Conservation (phyloP, 2,113 vertebrate genomes). For the Ailurus styani region DNA sequence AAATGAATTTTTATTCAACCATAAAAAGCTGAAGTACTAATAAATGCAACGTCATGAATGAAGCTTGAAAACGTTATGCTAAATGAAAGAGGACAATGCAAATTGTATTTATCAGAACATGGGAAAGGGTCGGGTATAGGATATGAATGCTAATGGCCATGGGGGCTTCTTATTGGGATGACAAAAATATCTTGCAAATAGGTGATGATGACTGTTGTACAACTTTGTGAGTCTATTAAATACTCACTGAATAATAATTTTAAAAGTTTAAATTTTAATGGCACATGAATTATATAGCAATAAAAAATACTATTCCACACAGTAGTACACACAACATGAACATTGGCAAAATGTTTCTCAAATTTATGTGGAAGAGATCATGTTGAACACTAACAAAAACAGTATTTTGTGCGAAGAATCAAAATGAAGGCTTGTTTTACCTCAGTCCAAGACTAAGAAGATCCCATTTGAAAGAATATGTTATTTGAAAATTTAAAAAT, state of each 20-base stretch:
- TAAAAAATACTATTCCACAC: neutral
- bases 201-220: neutral
- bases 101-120: neutral
- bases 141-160: neutral
- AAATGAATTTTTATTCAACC: neutral
- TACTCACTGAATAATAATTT: neutral
- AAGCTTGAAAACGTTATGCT: neutral
- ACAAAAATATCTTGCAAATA: neutral
- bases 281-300: neutral
- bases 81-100: neutral
- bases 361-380: neutral
- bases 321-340: too few species aligned
- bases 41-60: neutral
- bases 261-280: neutral
- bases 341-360: neutral
- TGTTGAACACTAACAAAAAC: neutral
- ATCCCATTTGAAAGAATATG: neutral
- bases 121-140: neutral
- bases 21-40: neutral
- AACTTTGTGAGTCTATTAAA: neutral
- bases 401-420: neutral
- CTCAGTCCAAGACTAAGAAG: neutral
- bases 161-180: neutral
- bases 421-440: neutral
- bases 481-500: neutral